phyloP scores from a whole-genome alignment of 1,140 invertebrate genomes.

The Ceratina japonica region DNA sequence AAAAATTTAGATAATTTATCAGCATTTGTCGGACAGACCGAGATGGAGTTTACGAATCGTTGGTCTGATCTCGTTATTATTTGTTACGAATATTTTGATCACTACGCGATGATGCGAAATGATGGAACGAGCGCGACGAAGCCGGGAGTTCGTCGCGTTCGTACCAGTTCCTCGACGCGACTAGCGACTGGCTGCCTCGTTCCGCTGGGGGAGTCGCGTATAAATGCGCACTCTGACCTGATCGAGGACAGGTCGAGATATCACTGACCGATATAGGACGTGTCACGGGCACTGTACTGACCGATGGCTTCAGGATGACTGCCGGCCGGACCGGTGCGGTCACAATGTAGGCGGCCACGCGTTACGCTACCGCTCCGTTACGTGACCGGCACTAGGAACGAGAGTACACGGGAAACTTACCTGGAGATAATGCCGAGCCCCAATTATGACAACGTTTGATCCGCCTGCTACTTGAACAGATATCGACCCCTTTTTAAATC shows the following conservation, averaged over 20 bases:
- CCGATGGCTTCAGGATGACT: constrained; percentile 28
- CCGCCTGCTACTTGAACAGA: too few relatives aligned
- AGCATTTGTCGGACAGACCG: too few relatives aligned
- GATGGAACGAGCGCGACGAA: not conserved
- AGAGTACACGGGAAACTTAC: not conserved
- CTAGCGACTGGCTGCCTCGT: not conserved
- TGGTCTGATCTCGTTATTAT: too few relatives aligned
- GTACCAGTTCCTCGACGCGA: constrained; percentile 22
- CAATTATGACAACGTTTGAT: not conserved
- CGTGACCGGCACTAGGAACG: constrained; percentile 18
- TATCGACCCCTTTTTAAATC: too few relatives aligned
- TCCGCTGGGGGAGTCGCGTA: not conserved
- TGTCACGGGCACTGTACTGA: constrained; percentile 36
- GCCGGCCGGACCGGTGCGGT: not conserved
- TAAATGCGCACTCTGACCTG: constrained; percentile 30
- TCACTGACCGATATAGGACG: constrained; percentile 23
- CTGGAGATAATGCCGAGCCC: not conserved
- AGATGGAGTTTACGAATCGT: too few relatives aligned
- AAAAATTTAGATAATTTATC: too few relatives aligned
- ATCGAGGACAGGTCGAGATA: constrained; percentile 26
- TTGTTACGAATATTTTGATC: too few relatives aligned
- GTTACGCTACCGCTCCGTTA: constrained; percentile 31
- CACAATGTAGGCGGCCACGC: not conserved
- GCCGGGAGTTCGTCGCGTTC: not conserved
- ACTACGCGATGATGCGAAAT: not conserved